phyloP scores from a whole-genome alignment of 2,113 vertebrate genomes.

The Eleginops maclovinus region DNA sequence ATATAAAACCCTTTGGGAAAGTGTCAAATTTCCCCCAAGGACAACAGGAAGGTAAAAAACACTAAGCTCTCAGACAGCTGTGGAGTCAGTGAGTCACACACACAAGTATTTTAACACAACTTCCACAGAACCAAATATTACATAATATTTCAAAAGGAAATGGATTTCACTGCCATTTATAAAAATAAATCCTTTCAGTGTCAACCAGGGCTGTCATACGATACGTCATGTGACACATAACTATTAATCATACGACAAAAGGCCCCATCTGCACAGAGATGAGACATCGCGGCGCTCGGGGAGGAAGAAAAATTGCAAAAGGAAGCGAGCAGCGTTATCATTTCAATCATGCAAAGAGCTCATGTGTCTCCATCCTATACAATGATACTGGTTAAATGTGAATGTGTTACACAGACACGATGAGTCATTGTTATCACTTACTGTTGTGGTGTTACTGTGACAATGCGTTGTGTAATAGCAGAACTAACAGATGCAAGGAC shows the following conservation, averaged over 20 bases:
- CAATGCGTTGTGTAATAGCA: background rate
- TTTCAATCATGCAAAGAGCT: slow-evolving; percentile 64
- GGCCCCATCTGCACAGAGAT: slow-evolving; percentile 26
- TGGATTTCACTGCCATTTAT: background rate
- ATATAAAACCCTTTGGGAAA: no score
- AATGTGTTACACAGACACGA: background rate
- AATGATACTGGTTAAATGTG: slow-evolving; percentile 1
- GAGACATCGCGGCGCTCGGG: slow-evolving; percentile 36
- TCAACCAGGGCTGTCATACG: background rate
- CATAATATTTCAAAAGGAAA: background rate
- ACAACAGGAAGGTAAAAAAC: slow-evolving; percentile 4
- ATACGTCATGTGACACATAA: slow-evolving; percentile 12
- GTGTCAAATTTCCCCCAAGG: no score
- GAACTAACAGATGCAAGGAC: background rate
- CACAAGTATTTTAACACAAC: slow-evolving; percentile 39
- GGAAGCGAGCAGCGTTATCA: slow-evolving; percentile 68
- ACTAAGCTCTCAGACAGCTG: slow-evolving; percentile 38
- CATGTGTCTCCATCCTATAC: background rate
- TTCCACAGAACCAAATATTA: background rate
- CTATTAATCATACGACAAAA: slow-evolving; percentile 33
- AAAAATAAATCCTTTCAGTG: background rate
- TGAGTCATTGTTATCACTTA: slow-evolving; percentile 7
- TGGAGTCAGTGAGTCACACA: slow-evolving; percentile 75
- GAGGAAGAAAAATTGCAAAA: slow-evolving; percentile 47
- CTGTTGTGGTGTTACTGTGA: background rate